Percentiles rank a stretch among this genome's conserved stretches.
Conservation (phyloP, 2,113 vertebrate genomes). For the Platycercus adscitus region DNA sequence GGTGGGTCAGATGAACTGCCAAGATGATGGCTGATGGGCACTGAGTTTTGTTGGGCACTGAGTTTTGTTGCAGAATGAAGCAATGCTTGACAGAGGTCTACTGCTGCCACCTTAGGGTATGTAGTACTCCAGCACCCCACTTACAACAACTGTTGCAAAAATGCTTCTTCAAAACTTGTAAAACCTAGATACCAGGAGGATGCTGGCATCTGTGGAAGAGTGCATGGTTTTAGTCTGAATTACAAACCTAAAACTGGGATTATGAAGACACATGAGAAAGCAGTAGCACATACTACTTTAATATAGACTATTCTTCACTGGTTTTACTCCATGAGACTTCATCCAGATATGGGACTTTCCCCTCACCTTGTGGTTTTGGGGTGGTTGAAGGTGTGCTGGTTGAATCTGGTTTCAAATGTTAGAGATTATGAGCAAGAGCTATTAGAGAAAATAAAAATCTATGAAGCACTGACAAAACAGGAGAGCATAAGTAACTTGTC, state of each 20-base stretch:
- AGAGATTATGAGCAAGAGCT: background rate
- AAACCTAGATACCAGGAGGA: background rate
- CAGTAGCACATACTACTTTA: background rate
- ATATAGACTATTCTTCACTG: background rate
- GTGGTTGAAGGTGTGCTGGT: background rate
- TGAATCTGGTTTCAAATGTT: background rate
- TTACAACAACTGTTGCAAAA: background rate
- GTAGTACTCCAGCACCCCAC: background rate
- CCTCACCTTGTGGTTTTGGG: background rate
- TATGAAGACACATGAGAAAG: background rate
- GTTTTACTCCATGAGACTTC: background rate
- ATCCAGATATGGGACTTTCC: background rate
- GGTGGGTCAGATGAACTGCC: background rate
- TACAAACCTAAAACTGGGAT: background rate
- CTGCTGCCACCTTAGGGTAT: background rate
- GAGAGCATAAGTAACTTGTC: background rate
- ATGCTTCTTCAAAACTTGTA: background rate
- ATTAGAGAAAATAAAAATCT: background rate
- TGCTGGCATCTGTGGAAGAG: background rate
- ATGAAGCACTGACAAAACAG: background rate
- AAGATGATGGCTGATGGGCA: background rate
- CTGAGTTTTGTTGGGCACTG: background rate
- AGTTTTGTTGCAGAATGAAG: background rate
- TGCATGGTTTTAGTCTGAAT: background rate
- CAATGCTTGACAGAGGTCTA: fast-evolving